These are phyloP conservation scores for Oasisia sp. DNA, from an alignment of 2,888 invertebrate species.

Conservation along the genomic window DNA sequence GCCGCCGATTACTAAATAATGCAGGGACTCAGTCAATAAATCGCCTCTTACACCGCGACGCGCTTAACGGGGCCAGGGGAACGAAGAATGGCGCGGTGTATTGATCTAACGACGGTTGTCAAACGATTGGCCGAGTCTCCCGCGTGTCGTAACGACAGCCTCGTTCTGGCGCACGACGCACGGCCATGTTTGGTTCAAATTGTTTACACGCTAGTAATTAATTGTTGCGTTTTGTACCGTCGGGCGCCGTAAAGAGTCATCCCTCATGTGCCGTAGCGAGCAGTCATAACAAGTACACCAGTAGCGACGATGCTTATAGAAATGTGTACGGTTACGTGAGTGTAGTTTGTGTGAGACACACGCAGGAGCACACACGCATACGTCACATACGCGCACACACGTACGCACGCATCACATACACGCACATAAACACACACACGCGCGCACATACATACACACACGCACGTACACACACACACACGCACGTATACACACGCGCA, in stretches of 20 bases:
- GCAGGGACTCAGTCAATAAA: conserved; percentile 6
- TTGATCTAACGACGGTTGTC: neutral
- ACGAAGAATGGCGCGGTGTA: neutral
- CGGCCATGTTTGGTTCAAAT: neutral
- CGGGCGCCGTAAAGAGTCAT: neutral
- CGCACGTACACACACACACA: no score
- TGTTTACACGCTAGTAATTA: neutral
- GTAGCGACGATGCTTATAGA: neutral
- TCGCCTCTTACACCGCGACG: neutral
- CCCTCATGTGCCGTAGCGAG: neutral
- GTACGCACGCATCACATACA: no score
- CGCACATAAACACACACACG: no score
- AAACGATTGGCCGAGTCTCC: neutral
- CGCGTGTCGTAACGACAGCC: neutral
- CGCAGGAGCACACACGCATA: no score
- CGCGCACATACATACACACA: no score
- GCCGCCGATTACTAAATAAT: conserved; percentile 13
- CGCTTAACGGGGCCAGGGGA: neutral
- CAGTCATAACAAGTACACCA: neutral
- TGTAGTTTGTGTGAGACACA: no score
- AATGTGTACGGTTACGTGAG: no score
- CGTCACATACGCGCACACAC: no score
- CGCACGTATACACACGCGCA: no score
- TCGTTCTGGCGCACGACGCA: neutral
- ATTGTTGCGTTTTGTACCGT: neutral